Base-by-base conservation (phyloP, 2,888 invertebrate genomes). In the Philereme vetulata region DNA sequence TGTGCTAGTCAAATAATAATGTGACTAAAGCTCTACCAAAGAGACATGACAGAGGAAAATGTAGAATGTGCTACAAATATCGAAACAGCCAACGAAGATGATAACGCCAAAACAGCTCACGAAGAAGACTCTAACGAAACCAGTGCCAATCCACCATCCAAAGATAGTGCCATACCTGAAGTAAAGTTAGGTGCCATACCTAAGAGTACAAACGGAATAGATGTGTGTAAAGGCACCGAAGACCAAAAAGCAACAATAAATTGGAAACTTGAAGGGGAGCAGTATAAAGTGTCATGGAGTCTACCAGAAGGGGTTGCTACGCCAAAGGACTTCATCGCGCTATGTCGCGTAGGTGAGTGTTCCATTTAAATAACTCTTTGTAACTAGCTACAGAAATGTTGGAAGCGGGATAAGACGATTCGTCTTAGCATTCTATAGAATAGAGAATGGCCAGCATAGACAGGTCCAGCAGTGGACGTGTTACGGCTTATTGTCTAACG, bases 261-360 rank as follows among this genome's bases (percentile, higher is more conserved):
- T 63, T 93, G 93, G 88, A 88, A 84, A 8, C 78, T 86, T 58
- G 86, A 93, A 66, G 87, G 85, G 44, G 83, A 70, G 66, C 83
- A 88, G 66, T 84, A 83, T 61, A 82, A 79, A 62, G 77, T 90
- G 65, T 83, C 86, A 69, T 94, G 94, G 94, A 84, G 78, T 57
- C 74, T 94, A 47, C 82, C 85, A 9, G 87, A 92, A 57, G 92
- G 86, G 52, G 71, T 73, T 21, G 76, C 82, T 6, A 78, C 86
- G 44, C 35, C 74, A 52, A 73, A 79, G 52, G 94, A 94, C 76
- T 94, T 93, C 80, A 86, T 94, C 72, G 93, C 92, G 51, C 78
- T 94, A 67, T 94, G 92, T 77, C 88, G 82, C 74, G 78, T 85
- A 88, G 94, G 94, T 94, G 74, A 88, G 93, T 80, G 21, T 7